Base-by-base conservation (phyloP, 2,888 invertebrate genomes). In the Apotomis capreana region DNA sequence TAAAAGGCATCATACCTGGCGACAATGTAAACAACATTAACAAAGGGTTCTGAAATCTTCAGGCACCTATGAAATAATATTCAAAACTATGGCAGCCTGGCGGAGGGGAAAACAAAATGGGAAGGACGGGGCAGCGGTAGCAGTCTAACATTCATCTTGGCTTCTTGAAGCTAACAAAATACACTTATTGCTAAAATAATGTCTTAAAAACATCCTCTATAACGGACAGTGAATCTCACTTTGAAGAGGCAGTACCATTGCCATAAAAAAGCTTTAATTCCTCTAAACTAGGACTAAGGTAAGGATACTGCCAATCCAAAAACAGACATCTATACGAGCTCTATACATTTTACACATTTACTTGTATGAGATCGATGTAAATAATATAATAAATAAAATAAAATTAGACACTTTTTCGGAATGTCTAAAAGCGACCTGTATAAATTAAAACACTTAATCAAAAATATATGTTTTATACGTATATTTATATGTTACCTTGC, bases 21-120 rank as follows among this genome's bases (percentile, higher is more conserved):
- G 93, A 93, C 93, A 92, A 93, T 93, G 93, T 93, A 93, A 93
- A 93, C 93, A 93, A 93, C 92, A 92, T 89, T 92, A 90, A 92
- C 80, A 90, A 92, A 92, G 90, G 92, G 89, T 88, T 89, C 85
- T 88, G 87, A 83, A 86, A 87, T 87, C 91, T 87, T 91, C 93
- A 93, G 92, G 92, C 92, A 92, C 93, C 93, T 93, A 93, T 86
- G 88, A 91, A 92, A 92, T 91, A 84, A 92, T 91, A 92, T 88
- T 80, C 77, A 87, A 90, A 91, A 85, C 92, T 92, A 92, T 89
- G 76, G 86, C 92, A 92, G 92, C 92, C 92, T 90, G 89, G 91
- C 91, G 91, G 83, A 80, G 82, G 88, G 87, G 82, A 83, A 82
- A 87, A 91, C 89, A 84, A 91, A 92, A 92, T 87, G 87, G 90